Evolutionary conservation across 2,113 vertebrate genomes (phyloP).

Genomic region (Paralichthys olivaceus): DNA sequence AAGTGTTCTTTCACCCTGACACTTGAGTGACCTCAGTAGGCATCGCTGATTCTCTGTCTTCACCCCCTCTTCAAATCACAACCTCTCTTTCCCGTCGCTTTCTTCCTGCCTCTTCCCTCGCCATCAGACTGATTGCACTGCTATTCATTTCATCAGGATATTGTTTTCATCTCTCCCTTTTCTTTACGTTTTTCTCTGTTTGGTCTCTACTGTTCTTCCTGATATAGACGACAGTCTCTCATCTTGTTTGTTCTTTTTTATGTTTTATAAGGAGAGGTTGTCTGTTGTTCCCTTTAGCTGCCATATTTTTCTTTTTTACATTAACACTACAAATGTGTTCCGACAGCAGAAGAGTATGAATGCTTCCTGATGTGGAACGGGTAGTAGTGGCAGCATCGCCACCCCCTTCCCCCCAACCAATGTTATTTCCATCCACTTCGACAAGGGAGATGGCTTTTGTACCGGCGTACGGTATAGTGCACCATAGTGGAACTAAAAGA

Average conservation of each 20-base stretch:
- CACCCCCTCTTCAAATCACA: conserved; percentile 6
- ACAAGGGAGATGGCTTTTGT: conserved; percentile 69
- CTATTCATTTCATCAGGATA: conserved; percentile 48
- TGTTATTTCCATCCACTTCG: conserved; percentile 68
- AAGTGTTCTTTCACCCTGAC: conserved; percentile 63
- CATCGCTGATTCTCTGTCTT: conserved; percentile 41
- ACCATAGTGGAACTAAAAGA: conserved; percentile 77
- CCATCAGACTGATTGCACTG: conserved; percentile 52
- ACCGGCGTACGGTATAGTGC: conserved; percentile 57
- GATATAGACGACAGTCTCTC: conserved; percentile 16
- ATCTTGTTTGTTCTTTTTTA: conserved; percentile 19
- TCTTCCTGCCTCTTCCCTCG: neutral
- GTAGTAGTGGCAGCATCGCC: conserved; percentile 26
- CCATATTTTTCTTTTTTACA: conserved; percentile 40
- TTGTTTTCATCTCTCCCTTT: conserved; percentile 3
- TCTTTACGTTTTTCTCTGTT: conserved; percentile 3
- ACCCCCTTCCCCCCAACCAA: conserved; percentile 10
- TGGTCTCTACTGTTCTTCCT: neutral
- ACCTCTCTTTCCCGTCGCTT: neutral
- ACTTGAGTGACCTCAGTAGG: conserved; percentile 61
- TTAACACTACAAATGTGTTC: conserved; percentile 64
- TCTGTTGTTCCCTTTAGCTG: conserved; percentile 47
- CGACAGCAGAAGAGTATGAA: conserved; percentile 63
- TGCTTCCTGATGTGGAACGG: conserved; percentile 71
- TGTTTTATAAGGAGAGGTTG: conserved; percentile 14